A percentile compares a stretch with the other conserved stretches of the same genome.
Conservation (phyloP, 2,888 invertebrate genomes). For the Mythimna vitellina region DNA sequence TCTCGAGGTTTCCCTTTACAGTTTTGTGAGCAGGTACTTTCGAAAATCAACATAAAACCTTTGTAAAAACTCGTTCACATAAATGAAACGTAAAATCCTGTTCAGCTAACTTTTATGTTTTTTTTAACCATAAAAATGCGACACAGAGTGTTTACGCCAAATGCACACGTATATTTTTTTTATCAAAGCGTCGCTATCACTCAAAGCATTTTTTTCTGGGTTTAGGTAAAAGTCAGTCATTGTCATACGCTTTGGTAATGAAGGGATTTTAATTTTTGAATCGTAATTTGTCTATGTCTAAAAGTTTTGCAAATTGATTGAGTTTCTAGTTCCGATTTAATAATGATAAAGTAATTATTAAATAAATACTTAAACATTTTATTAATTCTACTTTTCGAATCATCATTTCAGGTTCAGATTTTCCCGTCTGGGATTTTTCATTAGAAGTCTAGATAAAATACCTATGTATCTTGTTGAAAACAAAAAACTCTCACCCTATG, state of each 20-base stretch:
- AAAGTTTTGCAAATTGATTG: too few species aligned
- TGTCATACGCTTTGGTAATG: background rate
- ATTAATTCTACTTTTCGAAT: too few species aligned
- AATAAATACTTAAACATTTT: too few species aligned
- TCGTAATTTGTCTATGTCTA: background rate
- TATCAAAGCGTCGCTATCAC: conserved; percentile 12
- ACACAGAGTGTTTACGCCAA: conserved; percentile 4
- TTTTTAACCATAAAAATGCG: conserved; percentile 6
- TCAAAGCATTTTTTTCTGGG: conserved; percentile 1
- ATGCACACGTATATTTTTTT: conserved; percentile 1
- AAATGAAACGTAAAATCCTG: background rate
- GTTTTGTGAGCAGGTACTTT: background rate
- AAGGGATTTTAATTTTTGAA: background rate
- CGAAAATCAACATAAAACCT: background rate
- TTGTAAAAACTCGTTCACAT: background rate
- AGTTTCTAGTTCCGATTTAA: too few species aligned
- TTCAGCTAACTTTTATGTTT: background rate
- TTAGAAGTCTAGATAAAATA: too few species aligned
- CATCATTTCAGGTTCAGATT: too few species aligned
- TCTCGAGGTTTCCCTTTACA: background rate
- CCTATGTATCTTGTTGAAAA: too few species aligned
- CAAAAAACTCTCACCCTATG: too few species aligned
- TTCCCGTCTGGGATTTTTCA: too few species aligned
- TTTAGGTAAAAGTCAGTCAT: background rate
- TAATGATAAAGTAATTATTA: too few species aligned